Base-by-base conservation (phyloP, 2,113 vertebrate species). In the Nestor notabilis region DNA sequence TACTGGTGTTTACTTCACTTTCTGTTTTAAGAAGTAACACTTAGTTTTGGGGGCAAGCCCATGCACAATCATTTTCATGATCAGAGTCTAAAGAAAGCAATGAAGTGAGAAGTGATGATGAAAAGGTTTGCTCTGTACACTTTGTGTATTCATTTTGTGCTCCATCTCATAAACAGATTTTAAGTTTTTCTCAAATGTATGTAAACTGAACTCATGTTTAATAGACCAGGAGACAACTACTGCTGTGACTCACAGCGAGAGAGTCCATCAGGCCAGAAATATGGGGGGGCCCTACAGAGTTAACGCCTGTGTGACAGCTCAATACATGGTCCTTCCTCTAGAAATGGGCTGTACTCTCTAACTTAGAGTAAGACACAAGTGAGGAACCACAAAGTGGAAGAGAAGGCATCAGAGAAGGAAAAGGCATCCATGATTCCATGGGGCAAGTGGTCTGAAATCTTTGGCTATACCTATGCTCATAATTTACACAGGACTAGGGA, bases 201-300 rank as follows among this genome's bases (percentile, higher is more conserved):
- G 47, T 33, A 69, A 94, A 81, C 10, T 10, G 29, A 82, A 50
- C 39, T 91, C 61, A 7, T 39, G 14, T 82, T 79, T 58, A 71
- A 28, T 21, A 71, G 55, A 71, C 23, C 23, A 33, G 31, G 20
- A 74, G 37, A n/a, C 43, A 75, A 8, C 33, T 65, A 27, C 23
- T 87, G 3, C 41, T 56, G 17, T 70, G 50, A 58, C 37, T 76
- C 20, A 71, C 12, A 20, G 31, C n/a, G 24, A 46, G 21, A 72
- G 18, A 50, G 12, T 33, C 50, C 5, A 63, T 28, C 70, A 44
- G 11, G 11, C 17, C 10, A 31, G 24, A 60, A 92, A 68, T 58
- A 35, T 0, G 0, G 37, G 11, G 7, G 14, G 44, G 3, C 5
- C 27, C 39, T 63, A 6, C 39, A 77, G 25, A 74, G 7, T n/a